phyloP scores from a whole-genome alignment of 2,113 vertebrate species.

The Semicossyphus pulcher region DNA sequence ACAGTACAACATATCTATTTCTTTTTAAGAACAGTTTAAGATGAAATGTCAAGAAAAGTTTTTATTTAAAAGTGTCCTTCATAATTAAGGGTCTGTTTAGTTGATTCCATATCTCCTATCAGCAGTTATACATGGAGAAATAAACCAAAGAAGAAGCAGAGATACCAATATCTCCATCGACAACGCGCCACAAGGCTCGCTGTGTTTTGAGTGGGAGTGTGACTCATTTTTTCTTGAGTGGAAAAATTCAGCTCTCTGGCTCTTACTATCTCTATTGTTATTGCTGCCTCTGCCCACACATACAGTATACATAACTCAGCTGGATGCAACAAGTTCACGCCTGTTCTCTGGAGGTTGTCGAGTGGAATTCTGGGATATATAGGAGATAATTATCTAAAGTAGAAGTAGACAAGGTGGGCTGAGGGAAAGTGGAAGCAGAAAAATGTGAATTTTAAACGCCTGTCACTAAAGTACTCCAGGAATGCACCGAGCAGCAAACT shows the following conservation, averaged over 20 bases:
- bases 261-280: conserved; percentile 79
- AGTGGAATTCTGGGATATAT: conserved; percentile 70
- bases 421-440: conserved; percentile 40
- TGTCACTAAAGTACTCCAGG: conserved; percentile 22
- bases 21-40: neutral
- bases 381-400: conserved; percentile 53
- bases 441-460: conserved; percentile 19
- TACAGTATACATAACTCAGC: conserved; percentile 74
- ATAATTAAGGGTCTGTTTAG: neutral
- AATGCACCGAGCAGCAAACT: conserved; percentile 19
- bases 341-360: conserved; percentile 62
- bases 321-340: conserved; percentile 73
- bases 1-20: neutral
- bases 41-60: neutral
- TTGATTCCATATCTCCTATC: conserved; percentile 12
- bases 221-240: conserved; percentile 79
- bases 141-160: conserved; percentile 45
- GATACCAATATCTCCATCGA: conserved; percentile 52
- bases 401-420: conserved; percentile 29
- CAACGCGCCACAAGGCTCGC: conserved; percentile 62
- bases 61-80: neutral
- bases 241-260: conserved; percentile 75
- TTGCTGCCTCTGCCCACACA: conserved; percentile 74
- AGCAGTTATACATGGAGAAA: conserved; percentile 13
- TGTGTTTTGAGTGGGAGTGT: conserved; percentile 78